A percentile compares a stretch with the other conserved stretches of the same genome.
phyloP scores from a whole-genome alignment of 2,888 invertebrate species.

The Gymnosoma rotundatum region DNA sequence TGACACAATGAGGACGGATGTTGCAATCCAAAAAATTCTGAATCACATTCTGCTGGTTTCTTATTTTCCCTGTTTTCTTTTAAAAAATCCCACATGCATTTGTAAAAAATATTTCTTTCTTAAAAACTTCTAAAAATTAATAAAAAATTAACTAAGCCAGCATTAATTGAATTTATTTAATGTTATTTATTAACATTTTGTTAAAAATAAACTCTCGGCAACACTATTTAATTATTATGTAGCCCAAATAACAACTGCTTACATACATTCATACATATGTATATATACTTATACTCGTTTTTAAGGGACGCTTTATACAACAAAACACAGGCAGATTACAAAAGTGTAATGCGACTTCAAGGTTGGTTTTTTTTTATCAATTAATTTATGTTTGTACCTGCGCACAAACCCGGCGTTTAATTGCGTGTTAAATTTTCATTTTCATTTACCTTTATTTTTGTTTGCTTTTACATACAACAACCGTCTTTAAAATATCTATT shows the following conservation, averaged over 20 bases:
- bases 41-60: too few species aligned
- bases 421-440: conserved; percentile 45
- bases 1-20: too few species aligned
- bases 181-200: too few species aligned
- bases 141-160: too few species aligned
- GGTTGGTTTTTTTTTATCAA: conserved; percentile 5
- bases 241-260: not conserved
- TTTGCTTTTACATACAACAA: too few species aligned
- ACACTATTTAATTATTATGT: not conserved
- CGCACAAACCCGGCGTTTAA: conserved; percentile 39
- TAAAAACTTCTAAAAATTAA: too few species aligned
- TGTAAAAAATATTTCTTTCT: too few species aligned
- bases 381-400: conserved; percentile 51
- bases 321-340: not conserved
- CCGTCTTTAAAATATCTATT: not conserved
- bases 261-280: not conserved
- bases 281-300: conserved; percentile 16
- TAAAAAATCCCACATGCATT: too few species aligned
- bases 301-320: conserved; percentile 30
- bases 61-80: too few species aligned
- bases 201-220: not conserved
- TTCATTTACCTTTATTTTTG: not conserved
- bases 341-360: conserved; percentile 27
- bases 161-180: too few species aligned
- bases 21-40: too few species aligned